phyloP scores from a whole-genome alignment of 2,888 invertebrate genomes.

The Himalopsyche japonica region DNA sequence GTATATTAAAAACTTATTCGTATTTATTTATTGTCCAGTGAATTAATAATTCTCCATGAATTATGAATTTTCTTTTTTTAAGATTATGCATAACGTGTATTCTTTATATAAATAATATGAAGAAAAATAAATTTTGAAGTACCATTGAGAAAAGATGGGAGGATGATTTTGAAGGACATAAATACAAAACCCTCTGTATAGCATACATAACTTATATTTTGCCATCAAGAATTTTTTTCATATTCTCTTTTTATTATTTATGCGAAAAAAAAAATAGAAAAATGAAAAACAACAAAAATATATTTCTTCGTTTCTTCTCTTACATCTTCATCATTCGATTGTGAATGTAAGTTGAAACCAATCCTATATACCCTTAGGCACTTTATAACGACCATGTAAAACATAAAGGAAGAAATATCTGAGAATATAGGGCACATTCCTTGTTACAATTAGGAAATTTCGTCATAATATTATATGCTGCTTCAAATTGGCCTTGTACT shows the following conservation, averaged over 20 bases:
- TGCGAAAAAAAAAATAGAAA: not conserved
- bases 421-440: not conserved
- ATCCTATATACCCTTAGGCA: not conserved
- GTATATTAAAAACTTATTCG: too few relatives aligned
- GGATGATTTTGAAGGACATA: not conserved
- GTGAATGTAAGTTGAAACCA: not conserved
- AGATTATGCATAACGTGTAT: too few relatives aligned
- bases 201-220: not conserved
- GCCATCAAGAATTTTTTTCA: not conserved
- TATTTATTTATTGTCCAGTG: too few relatives aligned
- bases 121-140: not conserved
- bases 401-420: not conserved
- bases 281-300: not conserved
- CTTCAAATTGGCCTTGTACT: not conserved
- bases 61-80: too few relatives aligned
- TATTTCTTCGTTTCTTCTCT: not conserved
- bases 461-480: not conserved
- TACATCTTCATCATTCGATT: not conserved
- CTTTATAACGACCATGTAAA: not conserved
- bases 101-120: not conserved
- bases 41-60: too few relatives aligned
- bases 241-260: not conserved
- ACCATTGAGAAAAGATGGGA: not conserved
- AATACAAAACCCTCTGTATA: not conserved
- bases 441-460: not conserved